Percentiles rank a stretch among this genome's conserved stretches.
phyloP scores from a whole-genome alignment of 2,113 vertebrate genomes.

The Siniperca knerii region DNA sequence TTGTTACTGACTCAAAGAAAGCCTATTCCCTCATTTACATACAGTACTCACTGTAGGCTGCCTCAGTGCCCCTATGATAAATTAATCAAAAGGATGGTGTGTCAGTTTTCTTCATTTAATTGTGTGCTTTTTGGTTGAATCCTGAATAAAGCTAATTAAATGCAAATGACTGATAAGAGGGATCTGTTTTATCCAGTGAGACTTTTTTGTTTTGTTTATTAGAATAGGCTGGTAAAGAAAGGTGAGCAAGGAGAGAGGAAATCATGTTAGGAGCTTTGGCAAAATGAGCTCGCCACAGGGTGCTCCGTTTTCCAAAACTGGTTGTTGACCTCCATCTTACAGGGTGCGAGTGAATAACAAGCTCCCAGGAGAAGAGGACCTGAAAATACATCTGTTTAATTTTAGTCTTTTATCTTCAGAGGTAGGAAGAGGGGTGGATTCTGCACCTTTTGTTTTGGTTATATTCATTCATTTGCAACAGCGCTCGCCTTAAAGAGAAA shows the following conservation, averaged over 20 bases:
- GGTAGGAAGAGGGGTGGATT: slow-evolving; percentile 9
- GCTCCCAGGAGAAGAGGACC: slow-evolving; percentile 67
- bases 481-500: slow-evolving; percentile 34
- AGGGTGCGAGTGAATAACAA: slow-evolving; percentile 66
- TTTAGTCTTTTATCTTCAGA: slow-evolving; percentile 59
- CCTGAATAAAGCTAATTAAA: slow-evolving; percentile 48
- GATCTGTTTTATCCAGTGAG: background rate
- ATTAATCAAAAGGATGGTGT: slow-evolving; percentile 34
- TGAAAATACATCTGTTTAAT: slow-evolving; percentile 61
- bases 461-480: slow-evolving; percentile 60
- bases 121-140: slow-evolving; percentile 44
- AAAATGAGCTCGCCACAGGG: slow-evolving; percentile 66
- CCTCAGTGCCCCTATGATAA: slow-evolving; percentile 41
- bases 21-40: slow-evolving; percentile 37
- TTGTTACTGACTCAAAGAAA: background rate
- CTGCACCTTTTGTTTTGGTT: slow-evolving; percentile 29
- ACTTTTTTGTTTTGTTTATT: slow-evolving; percentile 27
- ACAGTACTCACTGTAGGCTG: slow-evolving; percentile 12
- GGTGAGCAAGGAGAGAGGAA: background rate
- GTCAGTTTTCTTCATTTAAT: slow-evolving; percentile 51
- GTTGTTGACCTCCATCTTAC: slow-evolving; percentile 69
- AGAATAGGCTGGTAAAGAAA: background rate
- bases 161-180: slow-evolving; percentile 18
- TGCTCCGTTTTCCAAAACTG: slow-evolving; percentile 59
- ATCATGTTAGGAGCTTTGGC: slow-evolving; percentile 33